Percentiles rank a stretch among this genome's conserved stretches.
Conservation (phyloP, 2,113 vertebrate species). For the Mohoua ochrocephala region DNA sequence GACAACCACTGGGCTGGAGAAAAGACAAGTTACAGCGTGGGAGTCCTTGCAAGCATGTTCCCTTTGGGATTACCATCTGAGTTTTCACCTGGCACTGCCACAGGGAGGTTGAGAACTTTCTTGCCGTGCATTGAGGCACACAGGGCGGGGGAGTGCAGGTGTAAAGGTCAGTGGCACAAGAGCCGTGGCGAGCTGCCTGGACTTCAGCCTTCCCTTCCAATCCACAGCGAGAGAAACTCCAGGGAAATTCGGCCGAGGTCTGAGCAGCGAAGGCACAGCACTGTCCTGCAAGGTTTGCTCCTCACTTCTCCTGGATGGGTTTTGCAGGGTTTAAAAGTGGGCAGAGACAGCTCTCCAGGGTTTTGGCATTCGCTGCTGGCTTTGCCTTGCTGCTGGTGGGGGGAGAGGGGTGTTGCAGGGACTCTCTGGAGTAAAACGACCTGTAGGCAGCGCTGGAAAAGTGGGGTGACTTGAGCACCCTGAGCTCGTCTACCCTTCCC, state of each 20-base stretch:
- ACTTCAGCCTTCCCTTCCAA: constrained; percentile 3
- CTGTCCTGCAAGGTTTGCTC: background rate
- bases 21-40: accelerated
- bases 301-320: background rate
- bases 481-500: background rate
- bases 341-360: background rate
- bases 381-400: background rate
- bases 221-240: accelerated
- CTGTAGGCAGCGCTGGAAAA: background rate
- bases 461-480: background rate
- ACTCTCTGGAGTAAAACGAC: background rate
- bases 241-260: background rate
- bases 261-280: background rate
- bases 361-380: accelerated
- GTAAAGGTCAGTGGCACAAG: constrained; percentile 15
- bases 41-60: accelerated
- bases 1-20: background rate
- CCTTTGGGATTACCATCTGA: background rate
- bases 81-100: background rate
- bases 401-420: background rate
- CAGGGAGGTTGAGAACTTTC: background rate
- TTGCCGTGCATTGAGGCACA: background rate
- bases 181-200: accelerated
- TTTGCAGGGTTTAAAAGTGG: background rate
- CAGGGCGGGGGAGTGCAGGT: accelerated